Evolutionary conservation across 1,140 invertebrate species (phyloP).

Genomic region (Zaprionus inermis): DNA sequence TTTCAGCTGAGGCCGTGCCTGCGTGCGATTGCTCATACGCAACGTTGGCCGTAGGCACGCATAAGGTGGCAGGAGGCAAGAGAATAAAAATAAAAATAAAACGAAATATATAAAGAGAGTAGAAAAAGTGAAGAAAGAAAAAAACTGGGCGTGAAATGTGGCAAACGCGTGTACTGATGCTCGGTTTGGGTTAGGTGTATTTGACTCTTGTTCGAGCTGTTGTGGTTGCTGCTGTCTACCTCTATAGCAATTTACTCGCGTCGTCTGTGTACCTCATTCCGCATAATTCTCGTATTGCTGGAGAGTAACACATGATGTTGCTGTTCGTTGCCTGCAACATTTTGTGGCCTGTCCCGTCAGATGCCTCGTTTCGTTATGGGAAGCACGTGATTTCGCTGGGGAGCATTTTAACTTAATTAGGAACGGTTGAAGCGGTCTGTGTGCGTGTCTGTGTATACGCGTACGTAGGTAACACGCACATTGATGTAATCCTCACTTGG

Average conservation of each 20-base stretch:
- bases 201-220: neutral
- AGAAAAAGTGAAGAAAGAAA: slow-evolving; percentile 2
- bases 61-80: neutral
- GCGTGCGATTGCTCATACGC: slow-evolving; percentile 70
- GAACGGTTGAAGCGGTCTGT: slow-evolving; percentile 44
- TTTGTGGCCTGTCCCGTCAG: slow-evolving; percentile 32
- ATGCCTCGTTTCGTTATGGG: slow-evolving; percentile 51
- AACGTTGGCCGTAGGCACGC: slow-evolving; percentile 36
- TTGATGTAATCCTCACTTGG: slow-evolving; percentile 40
- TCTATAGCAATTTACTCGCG: slow-evolving; percentile 38
- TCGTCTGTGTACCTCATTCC: slow-evolving; percentile 1
- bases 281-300: slow-evolving; percentile 8
- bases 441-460: slow-evolving; percentile 20
- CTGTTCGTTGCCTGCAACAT: slow-evolving; percentile 11
- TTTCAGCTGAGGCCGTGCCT: slow-evolving; percentile 27
- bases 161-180: slow-evolving; percentile 12
- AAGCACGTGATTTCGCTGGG: slow-evolving; percentile 77
- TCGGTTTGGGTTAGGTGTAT: slow-evolving; percentile 1
- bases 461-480: slow-evolving; percentile 4
- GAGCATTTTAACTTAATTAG: slow-evolving; percentile 82
- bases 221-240: neutral
- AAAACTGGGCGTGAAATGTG: slow-evolving; percentile 33
- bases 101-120: neutral
- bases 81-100: slow-evolving; percentile 23
- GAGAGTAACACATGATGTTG: slow-evolving; percentile 40